phyloP scores from a whole-genome alignment of 2,113 vertebrate species.

The Danionella cerebrum region DNA sequence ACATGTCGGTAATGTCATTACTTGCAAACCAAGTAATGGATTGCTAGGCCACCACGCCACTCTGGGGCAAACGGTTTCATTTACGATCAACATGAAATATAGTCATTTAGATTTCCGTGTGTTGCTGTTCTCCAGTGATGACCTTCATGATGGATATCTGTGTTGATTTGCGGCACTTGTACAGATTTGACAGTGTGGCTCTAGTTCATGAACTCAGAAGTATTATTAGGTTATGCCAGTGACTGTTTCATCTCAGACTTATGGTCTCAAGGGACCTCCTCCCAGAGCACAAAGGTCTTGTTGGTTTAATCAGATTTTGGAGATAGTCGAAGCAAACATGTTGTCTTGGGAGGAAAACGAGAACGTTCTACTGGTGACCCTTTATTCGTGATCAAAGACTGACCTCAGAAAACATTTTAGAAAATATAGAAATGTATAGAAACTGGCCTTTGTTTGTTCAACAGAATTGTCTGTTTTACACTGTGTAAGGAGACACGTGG shows the following conservation, averaged over 20 bases:
- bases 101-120: too few relatives aligned
- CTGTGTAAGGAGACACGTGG: too few relatives aligned
- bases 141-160: neutral
- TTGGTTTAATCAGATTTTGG: neutral
- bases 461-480: too few relatives aligned
- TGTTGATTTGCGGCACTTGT: neutral
- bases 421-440: neutral
- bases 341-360: neutral
- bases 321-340: slow-evolving; percentile 4
- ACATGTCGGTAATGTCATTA: neutral
- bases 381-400: slow-evolving; percentile 1
- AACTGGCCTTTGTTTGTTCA: too few relatives aligned
- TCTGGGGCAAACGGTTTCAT: too few relatives aligned
- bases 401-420: neutral
- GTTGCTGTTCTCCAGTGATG: neutral
- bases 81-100: too few relatives aligned
- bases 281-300: neutral
- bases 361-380: slow-evolving; percentile 8
- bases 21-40: neutral
- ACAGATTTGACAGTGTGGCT: neutral
- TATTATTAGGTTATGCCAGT: neutral
- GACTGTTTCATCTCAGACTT: neutral
- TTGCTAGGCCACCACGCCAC: too few relatives aligned
- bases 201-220: neutral
- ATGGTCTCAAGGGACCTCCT: neutral